These are phyloP conservation scores for Syngnathus typhle DNA, from an alignment of 2,113 vertebrate species.

Conservation along the genomic window DNA sequence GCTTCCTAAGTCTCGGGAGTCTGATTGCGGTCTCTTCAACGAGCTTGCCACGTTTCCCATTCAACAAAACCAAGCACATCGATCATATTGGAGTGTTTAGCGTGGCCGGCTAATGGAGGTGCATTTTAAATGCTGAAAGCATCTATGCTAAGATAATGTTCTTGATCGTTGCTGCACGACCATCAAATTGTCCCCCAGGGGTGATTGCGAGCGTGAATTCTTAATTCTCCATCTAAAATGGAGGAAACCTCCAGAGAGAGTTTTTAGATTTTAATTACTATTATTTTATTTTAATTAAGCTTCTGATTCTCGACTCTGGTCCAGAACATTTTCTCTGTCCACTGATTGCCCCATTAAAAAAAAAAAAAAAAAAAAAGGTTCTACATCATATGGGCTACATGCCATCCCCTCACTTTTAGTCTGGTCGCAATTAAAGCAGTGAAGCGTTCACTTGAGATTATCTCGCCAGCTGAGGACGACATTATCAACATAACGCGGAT, in stretches of 20 bases:
- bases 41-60: constrained; percentile 2
- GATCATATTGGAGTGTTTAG: constrained; percentile 28
- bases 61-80: constrained; percentile 43
- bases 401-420: constrained; percentile 19
- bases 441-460: constrained; percentile 20
- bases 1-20: constrained; percentile 28
- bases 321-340: too few relatives aligned
- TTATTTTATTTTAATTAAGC: too few relatives aligned
- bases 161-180: neutral
- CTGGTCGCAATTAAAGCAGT: constrained; percentile 21
- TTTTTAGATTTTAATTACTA: too few relatives aligned
- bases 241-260: too few relatives aligned
- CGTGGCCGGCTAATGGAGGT: neutral
- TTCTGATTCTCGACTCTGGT: too few relatives aligned
- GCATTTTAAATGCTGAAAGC: neutral
- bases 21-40: constrained; percentile 13
- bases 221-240: too few relatives aligned
- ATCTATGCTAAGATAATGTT: neutral
- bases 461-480: constrained; percentile 1
- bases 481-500: constrained; percentile 11
- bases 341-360: neutral
- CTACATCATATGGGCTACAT: neutral
- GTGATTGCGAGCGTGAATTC: neutral
- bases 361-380: too few relatives aligned
- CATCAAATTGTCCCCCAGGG: too few relatives aligned